Evolutionary conservation across 2,797 vertebrate species (phyloP).

Genomic region (Graptemys geographica): DNA sequence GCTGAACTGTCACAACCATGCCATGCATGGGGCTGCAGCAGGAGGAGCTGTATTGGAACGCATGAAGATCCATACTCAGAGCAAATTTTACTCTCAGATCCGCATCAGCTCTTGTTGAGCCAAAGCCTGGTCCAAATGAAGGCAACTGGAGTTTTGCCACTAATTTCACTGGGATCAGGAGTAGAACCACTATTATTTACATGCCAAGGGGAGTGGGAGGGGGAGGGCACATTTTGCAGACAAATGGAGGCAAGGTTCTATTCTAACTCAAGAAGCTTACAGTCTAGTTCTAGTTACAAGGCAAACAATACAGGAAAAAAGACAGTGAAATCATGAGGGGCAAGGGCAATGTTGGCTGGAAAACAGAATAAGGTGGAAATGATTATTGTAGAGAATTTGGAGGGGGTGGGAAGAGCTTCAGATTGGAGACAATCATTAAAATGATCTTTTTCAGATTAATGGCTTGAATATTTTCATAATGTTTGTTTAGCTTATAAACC

Average conservation of each 20-base stretch:
- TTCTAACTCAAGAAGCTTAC: neutral
- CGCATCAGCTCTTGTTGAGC: neutral
- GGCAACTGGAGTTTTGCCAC: neutral
- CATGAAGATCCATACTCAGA: neutral
- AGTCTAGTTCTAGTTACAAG: neutral
- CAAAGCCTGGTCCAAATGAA: neutral
- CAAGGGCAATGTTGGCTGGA: neutral
- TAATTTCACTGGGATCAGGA: neutral
- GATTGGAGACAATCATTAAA: neutral
- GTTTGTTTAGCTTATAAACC: neutral
- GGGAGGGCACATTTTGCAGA: neutral
- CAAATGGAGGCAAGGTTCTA: neutral
- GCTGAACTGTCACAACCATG: neutral
- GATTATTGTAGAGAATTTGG: neutral
- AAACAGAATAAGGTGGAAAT: neutral
- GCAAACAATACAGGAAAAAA: neutral
- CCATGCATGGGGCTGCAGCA: rapidly evolving
- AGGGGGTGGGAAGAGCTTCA: neutral
- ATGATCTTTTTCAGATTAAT: neutral
- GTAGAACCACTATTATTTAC: neutral
- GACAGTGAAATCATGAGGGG: neutral
- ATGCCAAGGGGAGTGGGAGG: neutral
- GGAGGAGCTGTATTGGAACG: neutral
- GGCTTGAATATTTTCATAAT: neutral
- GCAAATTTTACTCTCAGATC: neutral